These are phyloP conservation scores for Pseudomyrmex dendroicus DNA, from an alignment of 1,140 invertebrate species.

Conservation along the genomic window DNA sequence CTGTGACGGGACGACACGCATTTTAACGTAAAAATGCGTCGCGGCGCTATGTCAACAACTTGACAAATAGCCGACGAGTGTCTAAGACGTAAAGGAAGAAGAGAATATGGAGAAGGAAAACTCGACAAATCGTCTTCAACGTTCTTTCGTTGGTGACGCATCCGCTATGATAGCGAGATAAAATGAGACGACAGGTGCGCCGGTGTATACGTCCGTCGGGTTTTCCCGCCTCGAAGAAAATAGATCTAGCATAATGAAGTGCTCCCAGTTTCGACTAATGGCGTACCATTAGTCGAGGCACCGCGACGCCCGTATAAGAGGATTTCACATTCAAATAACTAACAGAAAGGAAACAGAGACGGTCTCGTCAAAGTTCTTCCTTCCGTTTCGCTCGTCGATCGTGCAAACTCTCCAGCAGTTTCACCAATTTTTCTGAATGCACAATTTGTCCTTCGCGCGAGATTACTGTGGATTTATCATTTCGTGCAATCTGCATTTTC, in stretches of 20 bases:
- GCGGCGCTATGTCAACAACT: conserved; percentile 33
- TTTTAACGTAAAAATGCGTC: conserved; percentile 48
- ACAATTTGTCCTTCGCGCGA: conserved; percentile 27
- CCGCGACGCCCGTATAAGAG: conserved; percentile 9
- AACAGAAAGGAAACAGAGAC: conserved; percentile 21
- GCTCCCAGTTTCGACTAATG: conserved; percentile 46
- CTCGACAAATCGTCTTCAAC: conserved; percentile 25
- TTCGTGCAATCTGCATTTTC: background rate
- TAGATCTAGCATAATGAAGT: conserved; percentile 41
- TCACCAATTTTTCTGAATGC: conserved; percentile 33
- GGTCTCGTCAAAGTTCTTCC: background rate
- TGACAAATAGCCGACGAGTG: conserved; percentile 27
- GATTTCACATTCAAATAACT: conserved; percentile 63
- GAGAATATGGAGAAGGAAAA: background rate
- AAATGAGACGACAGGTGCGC: background rate
- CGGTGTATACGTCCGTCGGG: background rate
- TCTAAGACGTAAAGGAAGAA: background rate
- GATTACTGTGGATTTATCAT: conserved; percentile 14
- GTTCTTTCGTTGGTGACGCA: conserved; percentile 12
- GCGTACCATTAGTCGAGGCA: conserved; percentile 14
- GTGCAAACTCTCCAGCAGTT: conserved; percentile 1
- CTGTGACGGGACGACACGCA: background rate
- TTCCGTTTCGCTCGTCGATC: background rate
- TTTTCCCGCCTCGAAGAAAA: conserved; percentile 42
- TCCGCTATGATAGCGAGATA: conserved; percentile 49